Conservation (phyloP, 2,113 vertebrate species). For the Probosciger aterrimus region DNA sequence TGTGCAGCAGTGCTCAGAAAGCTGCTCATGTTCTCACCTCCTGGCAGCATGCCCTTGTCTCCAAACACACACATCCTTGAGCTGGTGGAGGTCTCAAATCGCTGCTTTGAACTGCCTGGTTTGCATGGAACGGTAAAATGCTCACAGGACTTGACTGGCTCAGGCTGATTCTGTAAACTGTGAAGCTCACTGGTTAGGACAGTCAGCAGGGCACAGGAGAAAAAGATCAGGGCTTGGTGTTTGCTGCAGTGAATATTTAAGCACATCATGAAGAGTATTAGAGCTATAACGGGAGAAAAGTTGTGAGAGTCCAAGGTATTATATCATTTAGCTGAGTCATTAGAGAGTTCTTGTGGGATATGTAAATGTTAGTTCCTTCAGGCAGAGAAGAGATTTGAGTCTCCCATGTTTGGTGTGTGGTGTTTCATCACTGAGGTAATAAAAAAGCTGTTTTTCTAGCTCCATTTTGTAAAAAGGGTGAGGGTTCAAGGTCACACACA, state of each 20-base stretch:
- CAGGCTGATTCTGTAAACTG: not conserved
- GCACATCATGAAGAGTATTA: not conserved
- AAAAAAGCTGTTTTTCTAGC: not conserved
- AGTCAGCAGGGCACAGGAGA: not conserved
- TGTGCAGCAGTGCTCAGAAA: not conserved
- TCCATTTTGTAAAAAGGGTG: not conserved
- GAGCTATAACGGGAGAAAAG: not conserved
- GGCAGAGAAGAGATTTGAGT: conserved; percentile 25
- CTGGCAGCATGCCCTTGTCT: not conserved
- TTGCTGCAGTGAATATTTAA: not conserved
- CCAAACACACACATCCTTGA: not conserved
- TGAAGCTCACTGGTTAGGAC: not conserved
- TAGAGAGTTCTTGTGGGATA: conserved; percentile 35
- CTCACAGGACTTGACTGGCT: not conserved
- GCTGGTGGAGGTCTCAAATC: not conserved
- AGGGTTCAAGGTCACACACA: conserved; percentile 14
- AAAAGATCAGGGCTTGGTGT: not conserved
- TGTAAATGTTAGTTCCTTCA: conserved; percentile 32
- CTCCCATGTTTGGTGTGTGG: not conserved
- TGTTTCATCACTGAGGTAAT: not conserved
- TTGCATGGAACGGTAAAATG: not conserved
- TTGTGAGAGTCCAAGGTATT: conserved; percentile 7
- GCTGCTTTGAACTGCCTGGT: not conserved
- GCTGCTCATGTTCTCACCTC: not conserved
- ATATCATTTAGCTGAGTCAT: conserved; percentile 52